Base-by-base conservation (phyloP, 2,888 invertebrate species). In the Eupeodes latifasciatus region DNA sequence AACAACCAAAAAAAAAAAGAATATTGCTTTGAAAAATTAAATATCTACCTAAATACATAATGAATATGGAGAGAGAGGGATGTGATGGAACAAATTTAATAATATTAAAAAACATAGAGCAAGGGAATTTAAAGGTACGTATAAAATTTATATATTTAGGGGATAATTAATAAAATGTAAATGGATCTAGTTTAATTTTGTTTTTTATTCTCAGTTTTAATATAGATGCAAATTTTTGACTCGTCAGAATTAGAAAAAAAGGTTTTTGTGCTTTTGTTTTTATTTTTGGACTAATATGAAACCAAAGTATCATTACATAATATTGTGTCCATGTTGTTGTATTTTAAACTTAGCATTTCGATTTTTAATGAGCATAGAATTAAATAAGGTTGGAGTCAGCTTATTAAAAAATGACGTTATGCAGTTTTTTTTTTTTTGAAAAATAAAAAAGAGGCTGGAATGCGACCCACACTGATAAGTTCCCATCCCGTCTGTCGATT, bases 121-220 rank as follows among this genome's bases (percentile, higher is more conserved):
- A 57, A 57, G 1, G 12, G 12, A 27, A 40, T 40, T 5, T 40
- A 40, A 40, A 40, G 5, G 40, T 11, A 19, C 1, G 19, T 19
- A 27, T 4, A 49, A 49, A 49, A 14, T 49, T 5, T 49, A 14
- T 12, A 14, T 14, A 11, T 47, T 10, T 1, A 7, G 40, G 7
- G 55, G 57, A 27, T 57, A 27, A 57, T 57, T 57, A 57, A 27
- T 57, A 57, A 27, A 27, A 57, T 57, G 12, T 55, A 57, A 57
- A 57, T 57, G 55, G 55, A 19, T 10, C 10, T 12, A 12, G 40
- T 40, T 40, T 40, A 7, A 7, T 40, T 40, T 5, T 40, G 40
- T 40, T 40, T 6, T 57, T 27, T 57, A 5, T 57, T 12, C 11
- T 0, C 12, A 6, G 27, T 57, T 57, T 57, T 57, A 57, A 57